Evolutionary conservation across 2,888 invertebrate genomes (phyloP).

Genomic region (Plebejus anna): DNA sequence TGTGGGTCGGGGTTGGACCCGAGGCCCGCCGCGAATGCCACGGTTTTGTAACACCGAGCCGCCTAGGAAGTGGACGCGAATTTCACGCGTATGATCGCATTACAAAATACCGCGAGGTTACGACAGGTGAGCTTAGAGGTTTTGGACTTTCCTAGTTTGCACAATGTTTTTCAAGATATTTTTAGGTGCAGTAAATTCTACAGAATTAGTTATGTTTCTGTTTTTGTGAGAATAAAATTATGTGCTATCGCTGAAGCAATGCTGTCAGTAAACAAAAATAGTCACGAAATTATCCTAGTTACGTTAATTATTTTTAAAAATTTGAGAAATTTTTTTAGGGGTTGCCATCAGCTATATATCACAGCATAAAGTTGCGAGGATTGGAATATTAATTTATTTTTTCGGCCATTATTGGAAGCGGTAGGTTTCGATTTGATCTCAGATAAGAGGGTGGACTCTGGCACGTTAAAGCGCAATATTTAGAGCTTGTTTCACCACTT

Average conservation of each 20-base stretch:
- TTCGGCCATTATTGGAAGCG: too few relatives aligned
- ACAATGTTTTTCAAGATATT: background rate
- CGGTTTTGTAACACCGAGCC: constrained; percentile 32
- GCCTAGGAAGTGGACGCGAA: constrained; percentile 30
- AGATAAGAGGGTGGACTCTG: too few relatives aligned
- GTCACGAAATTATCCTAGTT: too few relatives aligned
- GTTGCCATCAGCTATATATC: too few relatives aligned
- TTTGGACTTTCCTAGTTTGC: background rate
- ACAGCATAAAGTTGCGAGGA: too few relatives aligned
- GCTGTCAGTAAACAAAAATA: too few relatives aligned
- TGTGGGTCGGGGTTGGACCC: constrained; percentile 53
- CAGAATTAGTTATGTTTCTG: background rate
- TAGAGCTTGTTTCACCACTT: too few relatives aligned
- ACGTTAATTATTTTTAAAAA: too few relatives aligned
- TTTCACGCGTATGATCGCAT: constrained; percentile 24
- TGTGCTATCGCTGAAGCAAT: background rate
- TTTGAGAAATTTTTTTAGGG: too few relatives aligned
- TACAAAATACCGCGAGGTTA: constrained; percentile 12
- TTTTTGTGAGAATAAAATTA: background rate
- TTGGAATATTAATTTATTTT: too few relatives aligned
- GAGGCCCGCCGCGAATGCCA: constrained; percentile 37
- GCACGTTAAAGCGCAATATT: too few relatives aligned
- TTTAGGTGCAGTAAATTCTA: background rate
- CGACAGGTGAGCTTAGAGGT: constrained; percentile 6
- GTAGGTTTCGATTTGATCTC: too few relatives aligned